These are phyloP conservation scores for Gopherus flavomarginatus DNA, from an alignment of 2,113 vertebrate species.

Conservation along the genomic window DNA sequence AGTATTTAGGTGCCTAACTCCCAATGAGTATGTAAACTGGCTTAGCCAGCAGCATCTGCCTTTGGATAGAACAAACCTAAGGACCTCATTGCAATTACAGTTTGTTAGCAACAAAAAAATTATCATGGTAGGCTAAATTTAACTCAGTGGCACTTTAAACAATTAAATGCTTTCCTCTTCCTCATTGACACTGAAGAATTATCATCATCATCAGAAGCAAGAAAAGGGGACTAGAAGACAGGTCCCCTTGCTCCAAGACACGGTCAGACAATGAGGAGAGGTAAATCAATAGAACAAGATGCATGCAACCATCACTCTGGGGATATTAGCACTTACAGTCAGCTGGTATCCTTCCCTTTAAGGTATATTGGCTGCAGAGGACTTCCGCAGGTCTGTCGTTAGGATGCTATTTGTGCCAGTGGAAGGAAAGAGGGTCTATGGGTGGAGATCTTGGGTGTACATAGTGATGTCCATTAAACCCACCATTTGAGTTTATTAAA, in stretches of 20 bases:
- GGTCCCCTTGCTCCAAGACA: not conserved
- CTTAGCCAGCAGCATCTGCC: not conserved
- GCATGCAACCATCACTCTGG: not conserved
- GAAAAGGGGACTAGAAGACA: not conserved
- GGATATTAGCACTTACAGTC: not conserved
- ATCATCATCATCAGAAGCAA: not conserved
- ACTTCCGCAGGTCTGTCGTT: rapidly evolving
- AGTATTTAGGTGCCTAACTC: not conserved
- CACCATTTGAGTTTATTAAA: not conserved
- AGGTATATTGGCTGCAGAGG: not conserved
- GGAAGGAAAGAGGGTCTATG: rapidly evolving
- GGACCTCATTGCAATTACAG: not conserved
- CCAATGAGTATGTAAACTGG: rapidly evolving
- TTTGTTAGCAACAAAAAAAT: not conserved
- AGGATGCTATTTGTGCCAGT: not conserved
- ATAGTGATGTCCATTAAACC: not conserved
- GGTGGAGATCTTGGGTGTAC: not conserved
- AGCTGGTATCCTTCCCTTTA: not conserved
- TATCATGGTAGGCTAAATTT: not conserved
- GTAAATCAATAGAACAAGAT: not conserved
- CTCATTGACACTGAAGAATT: not conserved
- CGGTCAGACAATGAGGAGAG: not conserved
- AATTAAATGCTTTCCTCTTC: not conserved
- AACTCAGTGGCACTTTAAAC: not conserved
- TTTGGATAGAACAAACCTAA: not conserved